These are phyloP conservation scores for Hylaeus volcanicus DNA, from an alignment of 1,140 invertebrate species.

Conservation along the genomic window DNA sequence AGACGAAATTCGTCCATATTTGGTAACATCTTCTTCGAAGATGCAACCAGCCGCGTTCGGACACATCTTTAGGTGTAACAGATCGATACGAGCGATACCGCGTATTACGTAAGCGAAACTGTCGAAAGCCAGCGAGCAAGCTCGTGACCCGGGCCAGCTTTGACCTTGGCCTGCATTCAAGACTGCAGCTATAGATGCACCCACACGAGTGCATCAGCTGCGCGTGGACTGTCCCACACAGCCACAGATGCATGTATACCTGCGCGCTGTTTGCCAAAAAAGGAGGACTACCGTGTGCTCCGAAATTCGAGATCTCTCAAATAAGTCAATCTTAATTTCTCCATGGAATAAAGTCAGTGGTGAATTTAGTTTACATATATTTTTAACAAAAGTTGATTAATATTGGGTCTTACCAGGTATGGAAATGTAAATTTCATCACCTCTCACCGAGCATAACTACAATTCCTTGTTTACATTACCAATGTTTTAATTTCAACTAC, in stretches of 20 bases:
- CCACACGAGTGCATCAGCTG: neutral
- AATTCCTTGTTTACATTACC: too few relatives aligned
- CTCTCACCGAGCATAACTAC: too few relatives aligned
- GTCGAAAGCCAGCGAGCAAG: slow-evolving; percentile 54
- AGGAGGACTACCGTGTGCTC: neutral
- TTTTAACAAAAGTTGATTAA: too few relatives aligned
- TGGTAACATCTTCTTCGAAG: slow-evolving; percentile 18
- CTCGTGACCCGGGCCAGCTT: slow-evolving; percentile 63
- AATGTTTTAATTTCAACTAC: too few relatives aligned
- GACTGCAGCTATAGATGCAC: slow-evolving; percentile 55
- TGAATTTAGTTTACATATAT: too few relatives aligned
- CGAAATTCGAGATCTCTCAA: neutral
- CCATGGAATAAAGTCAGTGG: too few relatives aligned
- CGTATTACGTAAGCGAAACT: slow-evolving; percentile 67
- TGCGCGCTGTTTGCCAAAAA: slow-evolving; percentile 8
- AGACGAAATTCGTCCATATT: slow-evolving; percentile 1
- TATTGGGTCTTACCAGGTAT: too few relatives aligned
- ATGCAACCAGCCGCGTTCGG: slow-evolving; percentile 30
- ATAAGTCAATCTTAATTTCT: too few relatives aligned
- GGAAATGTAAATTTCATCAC: too few relatives aligned
- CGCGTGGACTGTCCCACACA: neutral
- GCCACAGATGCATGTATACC: neutral
- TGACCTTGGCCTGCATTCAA: slow-evolving; percentile 74
- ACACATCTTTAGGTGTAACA: slow-evolving; percentile 29
- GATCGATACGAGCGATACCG: slow-evolving; percentile 54